Base-by-base conservation (phyloP, 1,140 invertebrate genomes). In the Acromyrmex echinatior region DNA sequence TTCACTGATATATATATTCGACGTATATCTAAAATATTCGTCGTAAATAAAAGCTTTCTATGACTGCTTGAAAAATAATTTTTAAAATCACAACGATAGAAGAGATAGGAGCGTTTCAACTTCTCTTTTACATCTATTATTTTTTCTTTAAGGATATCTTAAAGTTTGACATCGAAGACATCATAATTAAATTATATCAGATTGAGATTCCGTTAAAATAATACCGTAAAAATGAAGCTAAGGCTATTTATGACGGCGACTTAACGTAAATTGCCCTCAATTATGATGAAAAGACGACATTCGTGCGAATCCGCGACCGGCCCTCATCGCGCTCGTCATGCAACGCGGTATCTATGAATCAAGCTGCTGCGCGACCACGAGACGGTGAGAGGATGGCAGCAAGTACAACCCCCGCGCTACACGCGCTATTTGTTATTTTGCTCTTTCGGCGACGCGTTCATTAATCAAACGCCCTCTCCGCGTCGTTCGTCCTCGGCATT, bases 361-460 rank as follows among this genome's bases (percentile, higher is more conserved):
- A 91, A 91, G 84, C 84, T 62, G 78, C 53, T 39, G 58, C 80
- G 53, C 85, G 86, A 76, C 79, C 76, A 66, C 65, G 63, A 39
- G 53, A 60, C 58, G 63, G 51, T 58, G 63, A 39, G 73, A 71
- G 66, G 74, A 39, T 70, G 21, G 35, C 81, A 51, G 80, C 71
- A 66, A 63, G 78, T 74, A 84, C 87, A 77, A 90, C 86, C 82
- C 68, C 68, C 82, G 77, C 85, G 80, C 85, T 88, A 88, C 91
- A 73, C 89, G 77, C 77, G 90, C 92, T 94, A 93, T 95, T 94
- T 94, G 93, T 94, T 94, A 94, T 94, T 94, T 93, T 91, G 90
- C 93, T 92, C 92, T 94, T 94, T 93, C 88, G 92, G 86, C 85
- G 91, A 89, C 90, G 92, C 90, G 90, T 93, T 93, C 94, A 95